phyloP scores from a whole-genome alignment of 1,140 invertebrate genomes.

The Lordiphosa collinella region DNA sequence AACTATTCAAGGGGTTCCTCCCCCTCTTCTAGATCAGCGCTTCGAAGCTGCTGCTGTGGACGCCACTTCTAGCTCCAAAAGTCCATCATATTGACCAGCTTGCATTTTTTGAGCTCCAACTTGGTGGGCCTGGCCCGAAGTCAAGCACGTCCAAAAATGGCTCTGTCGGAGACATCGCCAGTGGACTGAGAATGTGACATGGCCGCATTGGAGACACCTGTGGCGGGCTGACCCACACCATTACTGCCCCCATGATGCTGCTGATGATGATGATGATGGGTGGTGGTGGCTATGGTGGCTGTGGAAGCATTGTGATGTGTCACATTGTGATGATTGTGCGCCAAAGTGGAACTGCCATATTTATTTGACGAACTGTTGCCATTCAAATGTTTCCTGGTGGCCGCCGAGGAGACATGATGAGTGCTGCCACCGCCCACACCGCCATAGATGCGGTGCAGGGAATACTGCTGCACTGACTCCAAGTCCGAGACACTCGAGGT shows the following conservation, averaged over 20 bases:
- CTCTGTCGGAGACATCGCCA: conserved; percentile 81
- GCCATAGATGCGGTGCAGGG: conserved; percentile 72
- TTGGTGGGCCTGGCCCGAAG: conserved; percentile 75
- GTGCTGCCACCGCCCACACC: conserved; percentile 57
- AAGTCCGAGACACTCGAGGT: conserved; percentile 76
- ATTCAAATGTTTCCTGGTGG: conserved; percentile 66
- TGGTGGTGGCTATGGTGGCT: conserved; percentile 59
- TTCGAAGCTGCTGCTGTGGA: conserved; percentile 59
- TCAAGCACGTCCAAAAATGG: conserved; percentile 84
- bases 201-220: conserved; percentile 31
- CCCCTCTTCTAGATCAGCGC: conserved; percentile 50
- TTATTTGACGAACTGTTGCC: conserved; percentile 39
- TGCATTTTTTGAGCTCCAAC: conserved; percentile 78
- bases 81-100: conserved; percentile 79
- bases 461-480: conserved; percentile 77
- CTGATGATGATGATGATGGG: conserved; percentile 61
- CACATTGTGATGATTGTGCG: conserved; percentile 67
- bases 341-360: conserved; percentile 60
- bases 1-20: conserved; percentile 34
- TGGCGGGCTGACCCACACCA: conserved; percentile 2
- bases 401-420: conserved; percentile 63
- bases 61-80: conserved; percentile 80
- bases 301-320: conserved; percentile 71
- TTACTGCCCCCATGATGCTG: conserved; percentile 14
- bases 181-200: conserved; percentile 83